Base-by-base conservation (phyloP, 1,140 invertebrate species). In the Lethocerus indicus region DNA sequence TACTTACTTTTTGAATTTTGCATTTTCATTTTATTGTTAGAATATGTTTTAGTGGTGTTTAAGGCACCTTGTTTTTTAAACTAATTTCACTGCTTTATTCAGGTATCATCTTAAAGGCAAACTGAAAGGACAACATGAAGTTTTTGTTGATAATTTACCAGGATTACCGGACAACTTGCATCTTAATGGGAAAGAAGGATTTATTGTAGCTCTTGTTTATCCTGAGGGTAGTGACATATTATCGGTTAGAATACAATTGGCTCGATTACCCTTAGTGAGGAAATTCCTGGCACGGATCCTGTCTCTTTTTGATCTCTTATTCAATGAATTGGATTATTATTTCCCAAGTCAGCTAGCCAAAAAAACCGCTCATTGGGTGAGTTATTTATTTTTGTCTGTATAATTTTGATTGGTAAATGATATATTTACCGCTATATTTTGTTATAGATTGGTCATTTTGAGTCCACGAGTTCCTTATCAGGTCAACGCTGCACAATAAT, bases 101-200 rank as follows among this genome's bases (percentile, higher is more conserved):
- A 80, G 85, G 60, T 79, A 86, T 65, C 73, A 85, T 62, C 61
- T 89, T 40, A 75, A 75, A 62, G 79, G 87, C 14, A 66, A 72
- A 2, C 83, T 83, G 51, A 73, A 74, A 56, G 84, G 84, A n/a
- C 69, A 71, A 50, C 60, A 62, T 2, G 85, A 88, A 59, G 64
- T 84, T 1, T 82, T 89, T 58, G 58, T 79, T n/a, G 76, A 83
- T 58, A 79, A 78, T 41, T 65, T 92, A 50, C 85, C 87, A 41
- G 87, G 87, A 57, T 47, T 71, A 6, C 82, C 83, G n/a, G 87
- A 92, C 62, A 43, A 43, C 20, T 24, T 43, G 13, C 14, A 4
- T 24, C 21, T 12, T 43, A 7, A 62, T 47, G 7, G 71, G 78
- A 57, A 60, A 66, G 1, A 60, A 72, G 13, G 54, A 73, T 57